Percentiles rank a stretch among this genome's conserved stretches.
phyloP scores from a whole-genome alignment of 1,140 invertebrate species.

The Bombyx mandarina region DNA sequence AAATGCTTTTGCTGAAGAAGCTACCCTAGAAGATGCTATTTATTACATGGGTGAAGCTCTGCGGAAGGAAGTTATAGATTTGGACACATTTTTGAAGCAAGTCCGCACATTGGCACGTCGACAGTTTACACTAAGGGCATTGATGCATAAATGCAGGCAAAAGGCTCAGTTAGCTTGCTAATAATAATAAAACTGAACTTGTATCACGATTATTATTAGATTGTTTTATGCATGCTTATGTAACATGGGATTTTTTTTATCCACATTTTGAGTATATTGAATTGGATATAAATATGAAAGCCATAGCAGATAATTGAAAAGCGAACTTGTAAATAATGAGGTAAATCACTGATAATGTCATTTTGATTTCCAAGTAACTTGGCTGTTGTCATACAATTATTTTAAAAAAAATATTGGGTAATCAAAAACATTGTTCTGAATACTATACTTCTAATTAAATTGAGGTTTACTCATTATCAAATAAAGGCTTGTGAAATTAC shows the following conservation, averaged over 20 bases:
- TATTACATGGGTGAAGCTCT: constrained; percentile 98
- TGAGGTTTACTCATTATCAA: too few species aligned
- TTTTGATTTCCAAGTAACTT: not conserved
- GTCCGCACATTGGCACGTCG: constrained; percentile 93
- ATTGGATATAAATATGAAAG: not conserved
- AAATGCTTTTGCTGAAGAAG: constrained; percentile 97
- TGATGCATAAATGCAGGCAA: constrained; percentile 97
- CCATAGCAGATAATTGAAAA: not conserved
- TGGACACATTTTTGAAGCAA: constrained; percentile 97
- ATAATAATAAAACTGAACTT: constrained; percentile 7
- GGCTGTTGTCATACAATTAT: too few species aligned
- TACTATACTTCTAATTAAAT: too few species aligned
- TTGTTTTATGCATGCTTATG: not conserved
- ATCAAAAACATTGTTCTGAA: too few species aligned
- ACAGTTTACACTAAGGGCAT: constrained; percentile 95
- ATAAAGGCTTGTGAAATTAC: too few species aligned
- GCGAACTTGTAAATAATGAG: not conserved
- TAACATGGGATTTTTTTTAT: not conserved
- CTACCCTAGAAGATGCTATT: constrained; percentile 97
- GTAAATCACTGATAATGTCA: not conserved
- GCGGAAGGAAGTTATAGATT: constrained; percentile 91
- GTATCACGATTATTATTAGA: constrained; percentile 1
- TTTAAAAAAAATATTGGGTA: too few species aligned
- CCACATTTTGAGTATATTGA: not conserved
- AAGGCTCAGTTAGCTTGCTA: constrained; percentile 89